Evolutionary conservation across 2,797 vertebrate species (phyloP).

Genomic region (Epinephelus awoara): DNA sequence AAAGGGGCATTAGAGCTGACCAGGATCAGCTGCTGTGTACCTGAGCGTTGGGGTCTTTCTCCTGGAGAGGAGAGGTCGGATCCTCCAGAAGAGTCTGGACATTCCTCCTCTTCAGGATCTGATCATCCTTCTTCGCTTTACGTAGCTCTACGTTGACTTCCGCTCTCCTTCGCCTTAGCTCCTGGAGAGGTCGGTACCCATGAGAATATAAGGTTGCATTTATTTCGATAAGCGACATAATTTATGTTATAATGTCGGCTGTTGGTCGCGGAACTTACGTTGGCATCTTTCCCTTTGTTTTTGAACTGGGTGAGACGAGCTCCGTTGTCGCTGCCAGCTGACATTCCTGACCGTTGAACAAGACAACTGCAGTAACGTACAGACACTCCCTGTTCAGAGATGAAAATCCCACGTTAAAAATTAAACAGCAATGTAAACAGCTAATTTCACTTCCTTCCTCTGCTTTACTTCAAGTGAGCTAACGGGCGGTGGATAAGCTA

Average conservation of each 20-base stretch:
- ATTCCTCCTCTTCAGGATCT: conserved; percentile 94
- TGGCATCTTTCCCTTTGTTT: conserved; percentile 94
- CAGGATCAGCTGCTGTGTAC: conserved; percentile 64
- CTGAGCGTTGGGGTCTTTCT: conserved; percentile 86
- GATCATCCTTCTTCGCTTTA: conserved; percentile 95
- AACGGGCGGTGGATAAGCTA: conserved; percentile 1
- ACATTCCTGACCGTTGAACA: conserved; percentile 80
- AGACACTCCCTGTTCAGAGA: conserved; percentile 23
- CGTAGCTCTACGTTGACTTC: conserved; percentile 94
- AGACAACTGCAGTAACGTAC: not conserved
- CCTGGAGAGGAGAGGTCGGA: conserved; percentile 87
- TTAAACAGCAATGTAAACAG: not conserved
- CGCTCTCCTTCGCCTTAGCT: conserved; percentile 90
- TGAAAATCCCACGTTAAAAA: not conserved
- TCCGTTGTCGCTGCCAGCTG: conserved; percentile 84
- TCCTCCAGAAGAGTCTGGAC: conserved; percentile 88
- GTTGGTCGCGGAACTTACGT: conserved; percentile 79
- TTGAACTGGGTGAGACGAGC: conserved; percentile 92
- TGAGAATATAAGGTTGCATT: not conserved
- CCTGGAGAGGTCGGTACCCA: conserved; percentile 75
- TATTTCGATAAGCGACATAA: too few relatives aligned
- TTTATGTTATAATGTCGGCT: too few relatives aligned
- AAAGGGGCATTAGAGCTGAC: not conserved
- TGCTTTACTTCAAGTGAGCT: not conserved
- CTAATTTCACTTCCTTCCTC: not conserved